phyloP scores from a whole-genome alignment of 2,797 vertebrate species.

The Peromyscus eremicus region DNA sequence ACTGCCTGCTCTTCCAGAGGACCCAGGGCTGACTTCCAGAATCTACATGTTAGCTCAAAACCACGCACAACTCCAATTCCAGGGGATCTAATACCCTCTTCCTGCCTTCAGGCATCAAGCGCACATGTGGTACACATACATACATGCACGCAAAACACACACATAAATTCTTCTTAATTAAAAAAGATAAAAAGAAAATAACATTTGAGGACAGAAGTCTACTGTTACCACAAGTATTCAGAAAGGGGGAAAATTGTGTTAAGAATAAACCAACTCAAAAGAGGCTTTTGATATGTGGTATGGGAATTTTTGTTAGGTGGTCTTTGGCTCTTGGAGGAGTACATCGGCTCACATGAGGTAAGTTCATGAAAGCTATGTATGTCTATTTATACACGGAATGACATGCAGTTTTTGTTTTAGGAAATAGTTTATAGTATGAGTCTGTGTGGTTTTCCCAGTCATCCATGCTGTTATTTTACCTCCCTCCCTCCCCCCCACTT shows the following conservation, averaged over 20 bases:
- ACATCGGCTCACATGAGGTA: neutral
- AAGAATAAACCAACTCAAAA: conserved; percentile 19
- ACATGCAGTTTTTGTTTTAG: neutral
- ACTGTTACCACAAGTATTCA: neutral
- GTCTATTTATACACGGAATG: neutral
- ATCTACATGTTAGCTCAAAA: neutral
- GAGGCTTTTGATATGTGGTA: neutral
- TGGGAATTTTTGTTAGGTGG: neutral
- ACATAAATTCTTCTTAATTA: neutral
- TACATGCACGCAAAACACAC: too few relatives aligned
- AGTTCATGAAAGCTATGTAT: neutral
- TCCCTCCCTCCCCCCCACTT: too few relatives aligned
- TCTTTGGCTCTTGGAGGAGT: neutral
- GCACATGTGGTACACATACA: neutral
- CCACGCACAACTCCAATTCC: neutral
- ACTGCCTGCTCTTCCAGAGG: neutral
- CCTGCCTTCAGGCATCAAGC: neutral
- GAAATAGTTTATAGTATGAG: neutral
- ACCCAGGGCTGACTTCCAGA: neutral
- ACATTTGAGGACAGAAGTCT: neutral
- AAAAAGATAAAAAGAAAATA: neutral
- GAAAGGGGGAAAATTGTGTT: neutral
- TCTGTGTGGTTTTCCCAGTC: neutral
- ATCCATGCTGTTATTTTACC: neutral
- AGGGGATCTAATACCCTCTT: neutral